Base-by-base conservation (phyloP, 2,113 vertebrate genomes). In the Hystrix brachyura region DNA sequence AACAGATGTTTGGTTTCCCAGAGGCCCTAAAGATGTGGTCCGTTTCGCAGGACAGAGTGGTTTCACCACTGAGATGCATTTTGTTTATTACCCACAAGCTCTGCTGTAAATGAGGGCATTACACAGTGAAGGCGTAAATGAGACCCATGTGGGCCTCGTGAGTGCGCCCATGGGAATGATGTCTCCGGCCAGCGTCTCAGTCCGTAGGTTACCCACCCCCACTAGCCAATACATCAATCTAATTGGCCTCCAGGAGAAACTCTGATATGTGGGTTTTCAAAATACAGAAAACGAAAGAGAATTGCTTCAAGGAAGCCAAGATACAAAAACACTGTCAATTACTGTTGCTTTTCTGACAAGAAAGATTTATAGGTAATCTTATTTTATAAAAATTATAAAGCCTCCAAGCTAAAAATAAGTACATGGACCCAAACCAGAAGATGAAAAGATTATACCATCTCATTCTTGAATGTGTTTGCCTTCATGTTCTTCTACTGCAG, bases 331-430 rank as follows among this genome's bases (percentile, higher is more conserved):
- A 90, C 51, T 96, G 95, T 96, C 95, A 96, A 91, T 97, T 93
- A 85, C 48, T 84, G 94, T 90, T 93, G 92, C 46, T 87, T 95
- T 95, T 89, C 87, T 97, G 94, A 90, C 95, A 96, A 87, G 82
- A 3, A 97, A 96, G 92, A 98, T 97, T 94, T 97, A 94, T 92
- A 97, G 79, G 76, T 93, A 84, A 92, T 93, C 94, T 94, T 96
- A 91, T 64, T 96, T 94, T 96, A 95, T 81, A 96, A 97, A 98
- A 97, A 92, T 97, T 93, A 95, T 94, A 92, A 96, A 97, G 87
- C 55, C 80, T 93, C 48, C 64, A n/a, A 97, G 92, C 87, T 87
- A 98, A 92, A 94, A 87, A 57, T 94, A 87, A 95, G 74, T 69
- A 89, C 34, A 80, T 81, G 12, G 53, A 32, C 89, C 64, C 74